Conservation (phyloP, 2,113 vertebrate species). For the Psilopsiagon aurifrons region DNA sequence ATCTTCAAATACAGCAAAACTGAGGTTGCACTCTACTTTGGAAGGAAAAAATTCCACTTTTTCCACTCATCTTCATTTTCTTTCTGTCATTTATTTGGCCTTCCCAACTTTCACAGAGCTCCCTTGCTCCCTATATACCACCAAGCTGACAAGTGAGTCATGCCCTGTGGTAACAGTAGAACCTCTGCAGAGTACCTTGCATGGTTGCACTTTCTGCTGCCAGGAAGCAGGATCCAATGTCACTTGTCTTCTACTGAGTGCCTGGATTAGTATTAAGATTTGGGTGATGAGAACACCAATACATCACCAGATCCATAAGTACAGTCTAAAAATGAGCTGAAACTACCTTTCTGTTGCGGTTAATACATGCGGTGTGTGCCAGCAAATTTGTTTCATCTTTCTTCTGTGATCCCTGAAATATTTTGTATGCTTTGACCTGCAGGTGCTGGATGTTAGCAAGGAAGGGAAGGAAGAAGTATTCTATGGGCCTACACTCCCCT, state of each 20-base stretch:
- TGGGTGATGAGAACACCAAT: neutral
- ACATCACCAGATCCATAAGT: neutral
- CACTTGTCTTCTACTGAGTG: neutral
- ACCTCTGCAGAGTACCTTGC: neutral
- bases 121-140: neutral
- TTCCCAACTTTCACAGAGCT: neutral
- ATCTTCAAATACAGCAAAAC: neutral
- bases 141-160: neutral
- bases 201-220: accelerated
- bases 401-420: neutral
- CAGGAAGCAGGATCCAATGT: neutral
- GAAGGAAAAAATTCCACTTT: neutral
- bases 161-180: neutral
- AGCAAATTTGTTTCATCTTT: neutral
- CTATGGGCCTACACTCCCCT: constrained; percentile 93
- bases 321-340: neutral
- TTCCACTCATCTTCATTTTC: neutral
- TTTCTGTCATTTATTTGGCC: neutral
- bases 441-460: constrained; percentile 93
- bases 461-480: constrained; percentile 96
- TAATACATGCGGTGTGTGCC: neutral
- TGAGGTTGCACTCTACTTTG: neutral
- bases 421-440: neutral
- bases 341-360: neutral
- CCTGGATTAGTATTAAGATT: neutral